Percentiles rank a stretch among this genome's conserved stretches.
These are phyloP conservation scores for Triplophysa bombifrons DNA, from an alignment of 2,797 vertebrate species.

Conservation along the genomic window DNA sequence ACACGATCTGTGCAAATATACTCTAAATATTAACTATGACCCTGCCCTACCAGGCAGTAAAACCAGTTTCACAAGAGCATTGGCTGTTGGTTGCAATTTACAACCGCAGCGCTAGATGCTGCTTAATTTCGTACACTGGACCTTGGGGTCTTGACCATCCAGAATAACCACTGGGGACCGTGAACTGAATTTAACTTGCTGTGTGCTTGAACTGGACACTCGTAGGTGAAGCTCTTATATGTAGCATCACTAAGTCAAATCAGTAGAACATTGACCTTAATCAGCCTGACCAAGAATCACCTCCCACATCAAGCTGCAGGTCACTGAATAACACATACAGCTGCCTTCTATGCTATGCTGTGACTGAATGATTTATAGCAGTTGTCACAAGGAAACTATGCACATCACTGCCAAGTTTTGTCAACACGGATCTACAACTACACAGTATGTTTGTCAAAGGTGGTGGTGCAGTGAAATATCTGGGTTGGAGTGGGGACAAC, in stretches of 20 bases:
- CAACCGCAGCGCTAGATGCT: too few relatives aligned
- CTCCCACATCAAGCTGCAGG: background rate
- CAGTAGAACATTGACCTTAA: slow-evolving; percentile 46
- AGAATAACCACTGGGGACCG: too few relatives aligned
- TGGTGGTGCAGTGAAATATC: background rate
- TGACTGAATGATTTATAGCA: slow-evolving; percentile 14
- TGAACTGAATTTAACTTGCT: background rate
- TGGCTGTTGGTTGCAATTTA: too few relatives aligned
- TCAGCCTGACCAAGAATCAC: slow-evolving; percentile 32
- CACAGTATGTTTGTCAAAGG: background rate
- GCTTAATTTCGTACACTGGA: too few relatives aligned
- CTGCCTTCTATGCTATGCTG: background rate
- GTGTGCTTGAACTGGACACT: slow-evolving; percentile 13
- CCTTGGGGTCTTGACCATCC: too few relatives aligned
- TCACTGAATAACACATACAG: slow-evolving; percentile 20
- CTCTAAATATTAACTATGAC: background rate
- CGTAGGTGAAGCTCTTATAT: slow-evolving; percentile 16
- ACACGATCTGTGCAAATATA: too few relatives aligned
- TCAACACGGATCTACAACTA: slow-evolving; percentile 3
- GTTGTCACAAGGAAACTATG: background rate
- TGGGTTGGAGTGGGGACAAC: too few relatives aligned
- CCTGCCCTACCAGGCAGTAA: background rate
- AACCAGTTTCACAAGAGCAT: background rate
- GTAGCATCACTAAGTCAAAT: slow-evolving; percentile 19
- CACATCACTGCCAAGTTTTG: background rate